Evolutionary conservation across 2,888 invertebrate genomes (phyloP).

Genomic region (Tromatobia lineatoria): DNA sequence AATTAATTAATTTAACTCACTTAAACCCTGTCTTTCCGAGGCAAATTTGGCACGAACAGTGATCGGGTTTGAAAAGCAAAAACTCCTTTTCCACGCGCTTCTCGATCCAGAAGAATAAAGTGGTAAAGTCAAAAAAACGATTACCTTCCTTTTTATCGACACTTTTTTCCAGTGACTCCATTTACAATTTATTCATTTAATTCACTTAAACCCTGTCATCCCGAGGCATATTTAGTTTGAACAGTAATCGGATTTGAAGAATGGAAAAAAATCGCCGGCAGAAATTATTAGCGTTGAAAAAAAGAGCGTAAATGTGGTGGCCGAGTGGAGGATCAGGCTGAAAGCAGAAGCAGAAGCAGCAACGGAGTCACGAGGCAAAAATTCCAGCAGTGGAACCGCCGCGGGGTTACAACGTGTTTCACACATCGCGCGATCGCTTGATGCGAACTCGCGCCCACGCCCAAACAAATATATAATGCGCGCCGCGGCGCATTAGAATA

Average conservation of each 20-base stretch:
- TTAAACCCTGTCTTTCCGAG: too few species aligned
- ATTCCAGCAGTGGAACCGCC: constrained; percentile 78
- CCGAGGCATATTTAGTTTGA: background rate
- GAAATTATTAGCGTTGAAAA: constrained; percentile 53
- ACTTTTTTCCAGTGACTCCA: background rate
- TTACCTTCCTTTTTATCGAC: background rate
- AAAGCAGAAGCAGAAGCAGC: constrained; percentile 40
- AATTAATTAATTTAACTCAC: too few species aligned
- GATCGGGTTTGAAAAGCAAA: too few species aligned
- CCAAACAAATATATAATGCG: constrained; percentile 80
- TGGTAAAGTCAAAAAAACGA: too few species aligned
- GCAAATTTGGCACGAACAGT: too few species aligned
- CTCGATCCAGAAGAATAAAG: too few species aligned
- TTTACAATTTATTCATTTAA: background rate
- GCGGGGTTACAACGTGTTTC: constrained; percentile 83
- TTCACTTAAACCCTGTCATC: background rate
- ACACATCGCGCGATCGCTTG: constrained; percentile 76
- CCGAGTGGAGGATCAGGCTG: constrained; percentile 37
- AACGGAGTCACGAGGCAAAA: constrained; percentile 46
- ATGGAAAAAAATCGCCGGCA: background rate
- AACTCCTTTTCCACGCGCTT: background rate
- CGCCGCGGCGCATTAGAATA: constrained; percentile 82
- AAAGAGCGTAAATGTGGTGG: constrained; percentile 66
- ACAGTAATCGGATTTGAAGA: constrained; percentile 25
- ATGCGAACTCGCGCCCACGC: constrained; percentile 78